Conservation (phyloP, 64 coral and sea anemone species). For the Catalaphyllia jardinei region DNA sequence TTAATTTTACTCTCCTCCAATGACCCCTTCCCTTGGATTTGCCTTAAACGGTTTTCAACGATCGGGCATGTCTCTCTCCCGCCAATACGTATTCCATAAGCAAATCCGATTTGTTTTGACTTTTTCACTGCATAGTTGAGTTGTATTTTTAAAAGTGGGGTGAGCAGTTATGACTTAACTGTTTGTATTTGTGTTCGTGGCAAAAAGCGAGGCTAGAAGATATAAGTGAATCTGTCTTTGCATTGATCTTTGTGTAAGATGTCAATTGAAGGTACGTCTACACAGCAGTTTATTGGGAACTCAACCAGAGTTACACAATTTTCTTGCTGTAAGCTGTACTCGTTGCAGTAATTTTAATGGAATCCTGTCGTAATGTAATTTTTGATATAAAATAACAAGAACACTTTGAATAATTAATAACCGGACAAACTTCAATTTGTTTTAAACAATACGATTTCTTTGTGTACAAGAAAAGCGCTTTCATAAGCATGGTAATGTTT, state of each 20-base stretch:
- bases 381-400: not conserved
- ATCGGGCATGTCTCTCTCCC: too few species aligned
- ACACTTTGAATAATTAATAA: not conserved
- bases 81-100: too few species aligned
- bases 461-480: not conserved
- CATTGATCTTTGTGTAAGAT: not conserved
- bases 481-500: not conserved
- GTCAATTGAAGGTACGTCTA: not conserved
- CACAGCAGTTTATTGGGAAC: not conserved
- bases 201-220: not conserved
- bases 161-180: not conserved
- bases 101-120: not conserved
- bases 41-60: too few species aligned
- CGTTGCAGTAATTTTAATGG: not conserved
- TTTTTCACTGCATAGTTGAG: not conserved
- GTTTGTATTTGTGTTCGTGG: not conserved
- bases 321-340: too few species aligned
- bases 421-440: not conserved
- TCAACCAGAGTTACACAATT: not conserved
- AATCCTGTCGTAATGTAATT: not conserved
- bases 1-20: too few species aligned
- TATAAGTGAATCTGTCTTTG: not conserved
- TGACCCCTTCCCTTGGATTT: not conserved
- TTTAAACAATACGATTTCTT: not conserved
- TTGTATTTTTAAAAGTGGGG: not conserved